A percentile compares a stretch with the other conserved stretches of the same genome.
These are phyloP conservation scores for Dreissena polymorpha DNA, from an alignment of 1,140 invertebrate species.

Conservation along the genomic window DNA sequence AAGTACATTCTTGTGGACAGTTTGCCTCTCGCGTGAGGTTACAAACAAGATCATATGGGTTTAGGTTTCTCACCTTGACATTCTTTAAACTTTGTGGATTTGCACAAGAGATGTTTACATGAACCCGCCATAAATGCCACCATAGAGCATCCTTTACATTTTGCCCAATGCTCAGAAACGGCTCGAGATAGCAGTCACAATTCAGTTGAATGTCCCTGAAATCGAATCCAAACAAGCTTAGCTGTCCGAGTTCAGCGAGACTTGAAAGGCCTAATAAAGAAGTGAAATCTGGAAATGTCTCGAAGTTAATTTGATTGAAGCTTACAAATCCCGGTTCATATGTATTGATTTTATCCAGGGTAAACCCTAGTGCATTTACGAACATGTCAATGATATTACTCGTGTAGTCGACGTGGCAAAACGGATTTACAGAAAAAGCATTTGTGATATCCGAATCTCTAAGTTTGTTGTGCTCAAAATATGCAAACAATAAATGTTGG, in stretches of 20 bases:
- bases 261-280: slow-evolving; percentile 13
- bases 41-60: not conserved
- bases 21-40: not conserved
- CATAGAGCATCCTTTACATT: not conserved
- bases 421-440: slow-evolving; percentile 1
- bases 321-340: slow-evolving; percentile 39
- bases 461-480: slow-evolving; percentile 33
- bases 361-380: slow-evolving; percentile 4
- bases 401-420: slow-evolving; percentile 16
- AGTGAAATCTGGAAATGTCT: slow-evolving; percentile 28
- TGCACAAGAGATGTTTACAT: slow-evolving; percentile 17
- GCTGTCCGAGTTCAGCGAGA: too few species aligned
- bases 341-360: not conserved
- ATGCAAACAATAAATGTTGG: not conserved
- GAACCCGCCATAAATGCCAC: too few species aligned
- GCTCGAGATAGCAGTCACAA: too few species aligned
- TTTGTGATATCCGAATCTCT: slow-evolving; percentile 27
- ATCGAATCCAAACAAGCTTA: too few species aligned
- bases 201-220: too few species aligned
- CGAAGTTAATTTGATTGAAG: slow-evolving; percentile 14
- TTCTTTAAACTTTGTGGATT: slow-evolving; percentile 1
- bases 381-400: slow-evolving; percentile 3
- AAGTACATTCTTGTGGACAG: slow-evolving; percentile 17
- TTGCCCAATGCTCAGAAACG: slow-evolving; percentile 18
- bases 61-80: not conserved